Evolutionary conservation across 2,113 vertebrate species (phyloP).

Genomic region (Myotis brandtii): DNA sequence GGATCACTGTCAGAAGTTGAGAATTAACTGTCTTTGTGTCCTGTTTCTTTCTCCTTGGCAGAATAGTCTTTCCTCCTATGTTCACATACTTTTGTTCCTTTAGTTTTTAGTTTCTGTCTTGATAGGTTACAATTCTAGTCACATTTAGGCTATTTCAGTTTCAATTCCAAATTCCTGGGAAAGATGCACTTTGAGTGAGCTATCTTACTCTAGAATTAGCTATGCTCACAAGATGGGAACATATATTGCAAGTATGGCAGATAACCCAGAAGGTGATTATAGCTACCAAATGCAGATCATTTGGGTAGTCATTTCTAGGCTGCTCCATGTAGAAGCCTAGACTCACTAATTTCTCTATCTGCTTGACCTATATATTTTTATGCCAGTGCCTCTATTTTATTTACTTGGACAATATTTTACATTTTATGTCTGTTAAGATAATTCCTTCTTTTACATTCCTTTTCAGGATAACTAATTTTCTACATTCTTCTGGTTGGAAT

Average conservation of each 20-base stretch:
- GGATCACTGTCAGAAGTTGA: not conserved
- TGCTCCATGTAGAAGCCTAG: not conserved
- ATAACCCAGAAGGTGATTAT: not conserved
- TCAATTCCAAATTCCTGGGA: constrained; percentile 14
- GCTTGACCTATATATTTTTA: constrained; percentile 19
- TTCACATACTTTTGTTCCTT: not conserved
- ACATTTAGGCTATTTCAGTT: constrained; percentile 3
- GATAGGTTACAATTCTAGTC: not conserved
- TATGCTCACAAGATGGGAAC: not conserved
- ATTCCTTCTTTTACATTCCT: not conserved
- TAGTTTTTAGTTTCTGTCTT: not conserved
- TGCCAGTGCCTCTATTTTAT: not conserved
- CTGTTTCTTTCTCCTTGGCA: constrained; percentile 27
- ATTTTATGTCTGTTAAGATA: not conserved
- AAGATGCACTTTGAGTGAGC: constrained; percentile 11
- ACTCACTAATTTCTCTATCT: not conserved
- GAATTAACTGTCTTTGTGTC: not conserved
- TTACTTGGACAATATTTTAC: not conserved
- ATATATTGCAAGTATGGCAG: not conserved
- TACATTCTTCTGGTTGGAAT: constrained; percentile 46
- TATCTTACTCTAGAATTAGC: constrained; percentile 25
- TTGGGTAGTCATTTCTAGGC: not conserved
- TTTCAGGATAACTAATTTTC: not conserved
- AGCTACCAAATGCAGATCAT: not conserved
- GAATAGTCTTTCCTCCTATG: not conserved